These are phyloP conservation scores for Metellina segmentata DNA, from an alignment of 2,888 invertebrate genomes.

Conservation along the genomic window DNA sequence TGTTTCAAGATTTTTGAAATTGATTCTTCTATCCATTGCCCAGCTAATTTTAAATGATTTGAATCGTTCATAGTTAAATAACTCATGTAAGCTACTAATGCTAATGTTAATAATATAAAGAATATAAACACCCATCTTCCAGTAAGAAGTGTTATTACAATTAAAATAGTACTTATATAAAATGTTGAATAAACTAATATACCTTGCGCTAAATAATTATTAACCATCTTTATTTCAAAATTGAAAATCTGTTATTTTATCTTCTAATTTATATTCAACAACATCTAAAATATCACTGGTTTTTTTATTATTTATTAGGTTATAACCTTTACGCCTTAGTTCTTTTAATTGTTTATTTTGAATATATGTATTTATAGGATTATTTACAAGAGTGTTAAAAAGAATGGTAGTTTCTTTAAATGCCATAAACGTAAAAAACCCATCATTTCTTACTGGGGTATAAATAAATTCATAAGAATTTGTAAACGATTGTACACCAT, in stretches of 20 bases:
- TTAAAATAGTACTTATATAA: conserved; percentile 18
- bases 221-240: conserved; percentile 21
- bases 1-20: neutral
- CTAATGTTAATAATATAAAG: conserved; percentile 29
- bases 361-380: conserved; percentile 32
- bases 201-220: conserved; percentile 21
- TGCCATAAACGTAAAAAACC: neutral
- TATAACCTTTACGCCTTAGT: neutral
- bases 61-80: conserved; percentile 18
- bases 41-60: neutral
- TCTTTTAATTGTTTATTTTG: neutral
- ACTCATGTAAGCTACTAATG: conserved; percentile 34
- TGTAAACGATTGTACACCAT: no score
- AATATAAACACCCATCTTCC: conserved; percentile 36
- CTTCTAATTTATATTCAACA: neutral
- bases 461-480: neutral
- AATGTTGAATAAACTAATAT: conserved; percentile 19
- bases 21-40: neutral
- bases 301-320: neutral
- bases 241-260: neutral
- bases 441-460: no score
- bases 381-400: conserved; percentile 14
- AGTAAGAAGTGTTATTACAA: conserved; percentile 17
- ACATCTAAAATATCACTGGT: neutral
- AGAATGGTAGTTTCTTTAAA: neutral